Conservation (phyloP, 2,797 vertebrate species). For the Cyprinodon diabolis region DNA sequence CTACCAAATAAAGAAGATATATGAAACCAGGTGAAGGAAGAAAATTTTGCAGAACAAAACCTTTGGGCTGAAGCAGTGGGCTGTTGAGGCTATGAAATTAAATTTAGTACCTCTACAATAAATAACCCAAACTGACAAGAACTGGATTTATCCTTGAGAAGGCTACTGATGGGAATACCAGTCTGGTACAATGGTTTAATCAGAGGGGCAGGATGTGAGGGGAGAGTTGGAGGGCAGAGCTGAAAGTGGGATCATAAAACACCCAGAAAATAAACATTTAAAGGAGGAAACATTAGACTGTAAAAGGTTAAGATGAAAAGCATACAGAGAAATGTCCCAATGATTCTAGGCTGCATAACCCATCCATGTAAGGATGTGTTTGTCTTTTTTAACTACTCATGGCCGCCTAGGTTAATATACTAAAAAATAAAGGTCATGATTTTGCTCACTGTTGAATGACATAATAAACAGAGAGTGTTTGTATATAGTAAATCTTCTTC, state of each 20-base stretch:
- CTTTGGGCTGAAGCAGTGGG: slow-evolving; percentile 3
- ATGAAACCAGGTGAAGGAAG: background rate
- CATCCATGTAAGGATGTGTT: slow-evolving; percentile 25
- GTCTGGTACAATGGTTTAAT: slow-evolving; percentile 47
- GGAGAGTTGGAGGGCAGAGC: slow-evolving; percentile 27
- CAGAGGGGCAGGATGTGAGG: slow-evolving; percentile 23
- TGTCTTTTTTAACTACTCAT: slow-evolving; percentile 4
- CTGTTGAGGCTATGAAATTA: slow-evolving; percentile 39
- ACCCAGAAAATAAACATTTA: slow-evolving; percentile 45
- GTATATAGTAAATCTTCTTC: background rate
- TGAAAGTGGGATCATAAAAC: slow-evolving; percentile 55
- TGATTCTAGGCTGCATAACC: slow-evolving; percentile 15
- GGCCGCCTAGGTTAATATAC: background rate
- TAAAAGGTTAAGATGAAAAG: slow-evolving; percentile 30
- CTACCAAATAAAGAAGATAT: background rate
- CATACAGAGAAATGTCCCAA: slow-evolving; percentile 25
- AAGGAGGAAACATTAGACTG: slow-evolving; percentile 36
- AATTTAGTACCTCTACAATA: slow-evolving; percentile 36
- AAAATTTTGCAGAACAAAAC: slow-evolving; percentile 15
- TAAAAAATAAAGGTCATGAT: background rate
- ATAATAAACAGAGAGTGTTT: background rate
- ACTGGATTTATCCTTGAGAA: slow-evolving; percentile 44
- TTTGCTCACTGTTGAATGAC: background rate
- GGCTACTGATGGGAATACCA: slow-evolving; percentile 46
- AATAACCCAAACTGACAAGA: slow-evolving; percentile 50